Conservation (phyloP, 2,888 invertebrate species). For the Kryphioiulus occultus region DNA sequence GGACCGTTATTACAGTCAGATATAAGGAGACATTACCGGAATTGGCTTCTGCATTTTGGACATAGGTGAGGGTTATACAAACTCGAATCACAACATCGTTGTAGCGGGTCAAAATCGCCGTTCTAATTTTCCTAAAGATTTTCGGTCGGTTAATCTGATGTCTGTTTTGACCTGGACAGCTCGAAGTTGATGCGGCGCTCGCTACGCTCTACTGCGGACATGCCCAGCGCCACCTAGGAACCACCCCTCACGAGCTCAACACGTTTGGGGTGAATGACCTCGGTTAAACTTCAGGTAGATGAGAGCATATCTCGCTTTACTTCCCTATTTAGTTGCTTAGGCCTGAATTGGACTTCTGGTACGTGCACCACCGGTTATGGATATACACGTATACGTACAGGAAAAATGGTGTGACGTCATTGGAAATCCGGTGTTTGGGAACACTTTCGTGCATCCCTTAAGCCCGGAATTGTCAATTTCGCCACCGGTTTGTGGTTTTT, state of each 20-base stretch:
- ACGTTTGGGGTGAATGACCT: slow-evolving; percentile 30
- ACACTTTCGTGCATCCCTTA: not conserved
- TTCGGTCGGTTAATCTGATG: not conserved
- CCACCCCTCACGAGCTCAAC: not conserved
- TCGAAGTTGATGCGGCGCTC: not conserved
- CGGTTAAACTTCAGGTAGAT: slow-evolving; percentile 19
- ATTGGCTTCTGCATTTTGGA: no score
- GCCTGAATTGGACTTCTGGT: not conserved
- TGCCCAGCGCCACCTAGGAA: not conserved
- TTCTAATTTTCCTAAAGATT: not conserved
- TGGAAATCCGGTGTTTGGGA: not conserved
- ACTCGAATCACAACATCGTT: no score
- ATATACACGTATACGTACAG: not conserved
- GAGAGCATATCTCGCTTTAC: not conserved
- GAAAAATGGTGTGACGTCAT: not conserved
- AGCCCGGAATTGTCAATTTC: not conserved
- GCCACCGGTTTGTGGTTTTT: not conserved
- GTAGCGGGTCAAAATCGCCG: no score
- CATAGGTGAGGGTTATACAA: no score
- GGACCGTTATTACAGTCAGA: no score
- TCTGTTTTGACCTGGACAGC: not conserved
- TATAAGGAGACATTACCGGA: no score
- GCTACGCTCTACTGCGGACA: not conserved
- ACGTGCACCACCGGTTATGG: not conserved
- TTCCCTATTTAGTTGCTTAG: not conserved